A percentile compares a stretch with the other conserved stretches of the same genome.
These are phyloP conservation scores for Calyptomena viridis DNA, from an alignment of 2,113 vertebrate species.

Conservation along the genomic window DNA sequence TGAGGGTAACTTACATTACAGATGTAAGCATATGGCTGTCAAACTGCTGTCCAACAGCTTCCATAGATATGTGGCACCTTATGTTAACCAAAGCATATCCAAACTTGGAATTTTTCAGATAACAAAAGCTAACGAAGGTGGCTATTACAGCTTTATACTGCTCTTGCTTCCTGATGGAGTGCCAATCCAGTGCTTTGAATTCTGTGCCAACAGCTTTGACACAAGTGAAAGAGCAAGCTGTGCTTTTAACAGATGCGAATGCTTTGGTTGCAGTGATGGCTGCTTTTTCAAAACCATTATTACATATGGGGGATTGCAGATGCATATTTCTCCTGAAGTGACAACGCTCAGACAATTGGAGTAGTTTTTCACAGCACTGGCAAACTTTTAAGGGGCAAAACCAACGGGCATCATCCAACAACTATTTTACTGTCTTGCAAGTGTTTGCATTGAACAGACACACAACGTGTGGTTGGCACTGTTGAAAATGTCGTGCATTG, in stretches of 20 bases:
- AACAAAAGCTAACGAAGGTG: conserved; percentile 38
- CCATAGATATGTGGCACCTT: conserved; percentile 18
- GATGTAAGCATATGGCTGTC: conserved; percentile 22
- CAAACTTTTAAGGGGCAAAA: neutral
- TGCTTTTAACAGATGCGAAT: conserved; percentile 43
- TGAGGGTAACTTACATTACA: neutral
- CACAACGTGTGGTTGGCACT: neutral
- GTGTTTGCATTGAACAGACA: neutral
- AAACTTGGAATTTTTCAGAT: conserved; percentile 54
- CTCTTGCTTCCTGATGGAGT: conserved; percentile 49
- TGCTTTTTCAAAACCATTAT: conserved; percentile 24
- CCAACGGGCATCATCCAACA: neutral
- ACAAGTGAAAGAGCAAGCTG: conserved; percentile 35
- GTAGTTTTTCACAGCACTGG: neutral
- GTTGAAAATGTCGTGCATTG: neutral
- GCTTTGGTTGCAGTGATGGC: neutral
- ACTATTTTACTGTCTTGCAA: neutral
- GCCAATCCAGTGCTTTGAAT: conserved; percentile 60
- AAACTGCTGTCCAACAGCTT: conserved; percentile 3
- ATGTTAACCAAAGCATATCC: conserved; percentile 23
- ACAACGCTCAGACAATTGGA: neutral
- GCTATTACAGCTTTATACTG: conserved; percentile 33
- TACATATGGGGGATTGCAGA: neutral
- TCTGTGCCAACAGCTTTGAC: conserved; percentile 45
- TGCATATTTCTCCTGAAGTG: neutral